These are phyloP conservation scores for Apotomis capreana DNA, from an alignment of 2,888 invertebrate species.

Conservation along the genomic window DNA sequence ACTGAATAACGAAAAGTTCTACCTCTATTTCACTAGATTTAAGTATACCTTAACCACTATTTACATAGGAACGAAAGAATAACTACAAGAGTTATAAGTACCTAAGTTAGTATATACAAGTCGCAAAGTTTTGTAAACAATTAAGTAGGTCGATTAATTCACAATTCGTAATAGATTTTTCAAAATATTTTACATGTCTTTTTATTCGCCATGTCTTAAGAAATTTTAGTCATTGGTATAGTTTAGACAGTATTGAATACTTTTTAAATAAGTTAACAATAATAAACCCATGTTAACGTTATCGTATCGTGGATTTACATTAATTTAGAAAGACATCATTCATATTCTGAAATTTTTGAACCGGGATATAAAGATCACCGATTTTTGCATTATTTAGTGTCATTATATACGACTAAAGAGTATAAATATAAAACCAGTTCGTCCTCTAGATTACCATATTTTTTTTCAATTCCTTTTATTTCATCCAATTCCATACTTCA, in stretches of 20 bases:
- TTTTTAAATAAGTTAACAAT: slow-evolving; percentile 10
- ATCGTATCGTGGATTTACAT: too few relatives aligned
- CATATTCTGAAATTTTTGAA: too few relatives aligned
- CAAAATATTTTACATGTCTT: slow-evolving; percentile 11
- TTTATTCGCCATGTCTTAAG: slow-evolving; percentile 9
- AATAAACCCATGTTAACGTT: neutral
- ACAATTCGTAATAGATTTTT: neutral
- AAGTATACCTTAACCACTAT: slow-evolving; percentile 54
- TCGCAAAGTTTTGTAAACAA: neutral
- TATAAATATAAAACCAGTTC: neutral
- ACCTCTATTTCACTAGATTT: slow-evolving; percentile 43
- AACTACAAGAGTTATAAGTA: slow-evolving; percentile 35
- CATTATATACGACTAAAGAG: neutral
- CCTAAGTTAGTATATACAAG: slow-evolving; percentile 35
- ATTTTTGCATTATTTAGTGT: too few relatives aligned
- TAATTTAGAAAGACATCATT: neutral
- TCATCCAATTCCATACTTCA: neutral
- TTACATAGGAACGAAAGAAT: slow-evolving; percentile 71
- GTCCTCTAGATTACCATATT: neutral
- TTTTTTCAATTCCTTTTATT: neutral
- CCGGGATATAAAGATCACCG: too few relatives aligned
- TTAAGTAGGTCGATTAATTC: slow-evolving; percentile 1
- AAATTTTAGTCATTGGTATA: slow-evolving; percentile 12
- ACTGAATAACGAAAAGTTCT: slow-evolving; percentile 63
- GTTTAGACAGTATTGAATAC: neutral